Base-by-base conservation (phyloP, 92 coral and sea anemone genomes). In the Porites divaricata region DNA sequence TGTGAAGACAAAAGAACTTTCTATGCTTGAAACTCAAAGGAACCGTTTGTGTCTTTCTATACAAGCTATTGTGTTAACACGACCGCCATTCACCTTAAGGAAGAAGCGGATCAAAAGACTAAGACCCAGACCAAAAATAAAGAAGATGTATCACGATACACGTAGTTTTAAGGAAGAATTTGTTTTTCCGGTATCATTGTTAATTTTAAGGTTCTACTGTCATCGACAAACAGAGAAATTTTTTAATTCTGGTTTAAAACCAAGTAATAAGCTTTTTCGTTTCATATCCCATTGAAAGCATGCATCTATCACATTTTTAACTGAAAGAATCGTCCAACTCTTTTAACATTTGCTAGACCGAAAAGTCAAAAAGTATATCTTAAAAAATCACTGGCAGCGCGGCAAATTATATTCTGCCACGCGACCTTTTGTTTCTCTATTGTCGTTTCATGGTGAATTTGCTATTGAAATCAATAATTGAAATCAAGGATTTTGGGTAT, bases 401-500 rank as follows among this genome's bases (percentile, higher is more conserved):
- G 17, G 65, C 50, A 23, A 4, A 67, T 68, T 19, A 12, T 70
- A 25, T 77, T 56, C 28, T 16, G 84, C 76, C 84, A 80, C 84
- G 74, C 76, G 84, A 80, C 84, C 57, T 80, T 67, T 53, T 56
- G 76, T 56, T 48, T n/a, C 26, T 20, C 69, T 80, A n/a, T 68
- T 68, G 74, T 64, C 21, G 75, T 69, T 76, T 54, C 84, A 41
- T 53, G 67, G 6, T 69, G 75, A 45, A 70, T 72, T 49, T 72
- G 59, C 54, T 67, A 24, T 54, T 80, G 75, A 17, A 25, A 28
- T 79, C 65, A 2, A 67, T 11, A 8, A 9, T 80, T 67, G 59
- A 11, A 12, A 54, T 2, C 45, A 35, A 35, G 45, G 45, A 45
- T 49, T 67, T 79, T 52, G 67, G 65, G 45, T 35, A 28, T 53